A percentile compares a stretch with the other conserved stretches of the same genome.
Evolutionary conservation across 2,113 vertebrate species (phyloP).

Genomic region (Hiodon alosoides): DNA sequence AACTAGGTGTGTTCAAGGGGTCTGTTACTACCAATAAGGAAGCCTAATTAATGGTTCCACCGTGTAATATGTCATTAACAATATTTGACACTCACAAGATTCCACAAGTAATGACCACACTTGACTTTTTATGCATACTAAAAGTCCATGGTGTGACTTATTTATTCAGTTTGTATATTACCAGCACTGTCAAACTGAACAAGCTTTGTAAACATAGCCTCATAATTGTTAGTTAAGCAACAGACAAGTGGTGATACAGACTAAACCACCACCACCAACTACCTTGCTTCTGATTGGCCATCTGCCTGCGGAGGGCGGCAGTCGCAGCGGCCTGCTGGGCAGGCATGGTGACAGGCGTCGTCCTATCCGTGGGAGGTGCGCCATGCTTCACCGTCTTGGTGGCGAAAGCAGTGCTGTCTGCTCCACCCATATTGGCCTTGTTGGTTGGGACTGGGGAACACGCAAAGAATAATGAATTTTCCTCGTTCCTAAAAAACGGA

Average conservation of each 20-base stretch:
- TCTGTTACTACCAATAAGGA: too few species aligned
- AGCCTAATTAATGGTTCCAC: too few species aligned
- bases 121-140: too few species aligned
- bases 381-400: constrained; percentile 92
- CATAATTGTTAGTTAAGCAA: not conserved
- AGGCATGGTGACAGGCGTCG: constrained; percentile 63
- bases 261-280: constrained; percentile 16
- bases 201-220: too few species aligned
- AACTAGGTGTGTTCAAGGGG: too few species aligned
- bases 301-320: constrained; percentile 81
- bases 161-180: too few species aligned
- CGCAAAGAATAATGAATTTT: constrained; percentile 27
- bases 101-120: too few species aligned
- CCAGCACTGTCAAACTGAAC: too few species aligned
- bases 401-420: constrained; percentile 85
- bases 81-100: too few species aligned
- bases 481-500: not conserved
- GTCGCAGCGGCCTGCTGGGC: constrained; percentile 83
- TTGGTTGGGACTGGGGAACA: constrained; percentile 44
- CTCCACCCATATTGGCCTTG: constrained; percentile 71
- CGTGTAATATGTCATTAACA: too few species aligned
- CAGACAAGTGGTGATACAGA: too few species aligned
- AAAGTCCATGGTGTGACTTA: too few species aligned
- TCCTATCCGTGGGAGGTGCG: constrained; percentile 63
- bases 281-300: constrained; percentile 83